phyloP scores from a whole-genome alignment of 2,797 vertebrate species.

The Halcyon smyrnensis region DNA sequence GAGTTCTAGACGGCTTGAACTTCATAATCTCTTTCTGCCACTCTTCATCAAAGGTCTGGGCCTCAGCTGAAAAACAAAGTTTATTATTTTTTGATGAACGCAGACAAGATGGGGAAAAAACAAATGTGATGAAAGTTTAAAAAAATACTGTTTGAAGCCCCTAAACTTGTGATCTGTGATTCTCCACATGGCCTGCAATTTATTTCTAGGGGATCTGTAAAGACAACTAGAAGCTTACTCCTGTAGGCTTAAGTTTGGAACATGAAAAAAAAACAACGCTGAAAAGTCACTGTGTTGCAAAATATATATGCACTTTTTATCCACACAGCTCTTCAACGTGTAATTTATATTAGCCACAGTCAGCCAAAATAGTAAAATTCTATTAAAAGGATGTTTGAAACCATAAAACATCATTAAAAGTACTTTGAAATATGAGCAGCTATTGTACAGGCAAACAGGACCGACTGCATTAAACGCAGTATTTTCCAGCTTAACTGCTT shows the following conservation, averaged over 20 bases:
- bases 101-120: not conserved
- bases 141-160: too few relatives aligned
- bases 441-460: not conserved
- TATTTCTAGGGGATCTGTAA: not conserved
- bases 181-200: not conserved
- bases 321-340: not conserved
- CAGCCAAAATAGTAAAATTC: not conserved
- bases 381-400: not conserved
- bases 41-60: conserved; percentile 88
- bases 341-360: not conserved
- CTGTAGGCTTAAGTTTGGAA: not conserved
- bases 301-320: not conserved
- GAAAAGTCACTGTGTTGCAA: not conserved
- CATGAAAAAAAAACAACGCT: not conserved
- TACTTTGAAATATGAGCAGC: not conserved
- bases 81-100: not conserved
- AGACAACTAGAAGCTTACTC: not conserved
- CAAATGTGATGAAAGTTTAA: not conserved
- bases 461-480: not conserved
- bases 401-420: not conserved
- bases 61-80: conserved; percentile 83
- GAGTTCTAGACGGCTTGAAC: conserved; percentile 75
- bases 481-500: not conserved
- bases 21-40: conserved; percentile 88
- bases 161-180: not conserved